A percentile compares a stretch with the other conserved stretches of the same genome.
Evolutionary conservation across 1,140 invertebrate genomes (phyloP).

Genomic region (Achatina immaculata): DNA sequence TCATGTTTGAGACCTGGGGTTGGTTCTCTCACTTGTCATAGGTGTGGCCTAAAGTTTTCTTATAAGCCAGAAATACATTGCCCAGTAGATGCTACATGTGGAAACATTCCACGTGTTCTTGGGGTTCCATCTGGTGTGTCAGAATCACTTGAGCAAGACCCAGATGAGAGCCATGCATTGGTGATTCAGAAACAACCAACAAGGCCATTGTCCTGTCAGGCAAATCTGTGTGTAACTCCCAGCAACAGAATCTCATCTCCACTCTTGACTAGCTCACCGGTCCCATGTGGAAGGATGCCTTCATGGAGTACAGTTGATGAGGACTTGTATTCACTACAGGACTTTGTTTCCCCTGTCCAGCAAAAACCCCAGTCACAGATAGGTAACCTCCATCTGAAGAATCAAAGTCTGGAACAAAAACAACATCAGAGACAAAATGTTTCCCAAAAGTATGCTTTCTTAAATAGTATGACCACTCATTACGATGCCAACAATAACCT

Average conservation of each 20-base stretch:
- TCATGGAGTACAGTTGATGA: neutral
- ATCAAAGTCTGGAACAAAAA: neutral
- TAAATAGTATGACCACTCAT: neutral
- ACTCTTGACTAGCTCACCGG: neutral
- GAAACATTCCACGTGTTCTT: neutral
- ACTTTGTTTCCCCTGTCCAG: neutral
- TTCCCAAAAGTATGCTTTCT: neutral
- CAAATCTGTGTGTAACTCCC: neutral
- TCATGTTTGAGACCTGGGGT: neutral
- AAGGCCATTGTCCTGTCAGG: neutral
- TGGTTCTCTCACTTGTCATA: neutral
- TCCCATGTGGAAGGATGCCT: neutral
- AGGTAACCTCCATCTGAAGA: neutral
- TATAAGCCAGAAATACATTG: neutral
- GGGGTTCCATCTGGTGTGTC: neutral
- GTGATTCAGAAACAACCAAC: neutral
- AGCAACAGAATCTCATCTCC: neutral
- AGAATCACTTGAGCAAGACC: neutral
- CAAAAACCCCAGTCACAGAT: neutral
- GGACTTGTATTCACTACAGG: neutral
- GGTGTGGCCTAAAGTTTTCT: too few relatives aligned
- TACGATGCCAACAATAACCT: neutral
- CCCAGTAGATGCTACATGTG: neutral
- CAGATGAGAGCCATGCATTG: neutral
- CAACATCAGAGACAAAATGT: neutral